Evolutionary conservation across 2,113 vertebrate species (phyloP).

Genomic region (Leptocoma aspasia): DNA sequence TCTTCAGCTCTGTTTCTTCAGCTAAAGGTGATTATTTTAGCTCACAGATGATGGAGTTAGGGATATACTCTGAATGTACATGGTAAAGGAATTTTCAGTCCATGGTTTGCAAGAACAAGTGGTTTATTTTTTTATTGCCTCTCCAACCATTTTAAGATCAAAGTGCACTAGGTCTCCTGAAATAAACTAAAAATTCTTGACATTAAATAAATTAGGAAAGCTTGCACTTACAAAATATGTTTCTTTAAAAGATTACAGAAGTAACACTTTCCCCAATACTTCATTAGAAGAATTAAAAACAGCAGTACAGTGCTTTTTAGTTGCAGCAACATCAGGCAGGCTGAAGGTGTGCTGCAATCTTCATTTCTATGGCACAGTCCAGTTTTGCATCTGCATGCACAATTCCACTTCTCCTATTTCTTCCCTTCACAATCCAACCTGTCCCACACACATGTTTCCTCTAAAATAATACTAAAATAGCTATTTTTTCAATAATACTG

Average conservation of each 20-base stretch:
- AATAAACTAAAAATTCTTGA: not conserved
- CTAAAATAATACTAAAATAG: not conserved
- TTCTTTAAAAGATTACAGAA: not conserved
- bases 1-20: not conserved
- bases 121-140: not conserved
- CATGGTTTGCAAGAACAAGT: not conserved
- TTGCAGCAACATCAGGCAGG: not conserved
- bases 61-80: not conserved
- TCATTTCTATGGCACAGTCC: not conserved
- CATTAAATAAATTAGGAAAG: not conserved
- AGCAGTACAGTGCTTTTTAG: not conserved
- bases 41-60: not conserved
- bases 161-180: not conserved
- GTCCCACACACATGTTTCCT: not conserved
- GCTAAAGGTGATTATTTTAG: not conserved
- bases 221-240: not conserved
- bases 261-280: not conserved
- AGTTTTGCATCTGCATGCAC: fast-evolving
- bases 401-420: not conserved
- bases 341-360: not conserved
- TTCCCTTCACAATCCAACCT: not conserved
- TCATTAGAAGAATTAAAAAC: not conserved
- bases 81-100: not conserved
- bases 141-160: not conserved
- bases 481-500: not conserved